Evolutionary conservation across 2,888 invertebrate genomes (phyloP).

Genomic region (Clivina fossor): DNA sequence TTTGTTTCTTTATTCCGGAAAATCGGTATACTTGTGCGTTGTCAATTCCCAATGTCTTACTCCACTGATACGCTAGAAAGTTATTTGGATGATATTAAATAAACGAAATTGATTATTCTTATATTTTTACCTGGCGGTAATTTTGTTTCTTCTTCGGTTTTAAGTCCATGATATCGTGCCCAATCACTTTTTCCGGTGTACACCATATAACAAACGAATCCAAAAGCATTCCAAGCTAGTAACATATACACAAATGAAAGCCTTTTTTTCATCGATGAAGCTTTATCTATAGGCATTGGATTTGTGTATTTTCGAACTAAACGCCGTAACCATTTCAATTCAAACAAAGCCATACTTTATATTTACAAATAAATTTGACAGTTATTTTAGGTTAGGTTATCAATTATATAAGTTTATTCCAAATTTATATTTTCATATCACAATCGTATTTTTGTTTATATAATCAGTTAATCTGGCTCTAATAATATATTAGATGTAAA

Average conservation of each 20-base stretch:
- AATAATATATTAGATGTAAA: no score
- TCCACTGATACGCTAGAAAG: constrained; percentile 60
- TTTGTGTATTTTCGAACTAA: constrained; percentile 55
- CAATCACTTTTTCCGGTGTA: constrained; percentile 66
- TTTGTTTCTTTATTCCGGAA: constrained; percentile 54
- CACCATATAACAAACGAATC: constrained; percentile 61
- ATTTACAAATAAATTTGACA: constrained; percentile 3
- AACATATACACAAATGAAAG: constrained; percentile 65
- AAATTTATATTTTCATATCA: no score
- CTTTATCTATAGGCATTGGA: constrained; percentile 57
- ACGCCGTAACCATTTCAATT: constrained; percentile 56
- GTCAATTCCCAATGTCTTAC: constrained; percentile 58
- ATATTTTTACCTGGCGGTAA: constrained; percentile 60
- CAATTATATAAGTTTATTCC: no score
- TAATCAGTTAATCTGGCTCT: no score
- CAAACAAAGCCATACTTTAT: constrained; percentile 51
- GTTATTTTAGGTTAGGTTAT: background rate
- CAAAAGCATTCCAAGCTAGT: constrained; percentile 74
- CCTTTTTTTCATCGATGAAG: constrained; percentile 62
- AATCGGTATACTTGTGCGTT: constrained; percentile 61
- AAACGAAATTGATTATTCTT: background rate
- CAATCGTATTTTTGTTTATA: no score
- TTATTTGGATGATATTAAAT: constrained; percentile 15
- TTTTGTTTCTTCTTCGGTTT: constrained; percentile 60
- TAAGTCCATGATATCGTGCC: constrained; percentile 67